Percentiles rank a stretch among this genome's conserved stretches.
These are phyloP conservation scores for Xiphophorus couchianus DNA, from an alignment of 2,113 vertebrate species.

Conservation along the genomic window DNA sequence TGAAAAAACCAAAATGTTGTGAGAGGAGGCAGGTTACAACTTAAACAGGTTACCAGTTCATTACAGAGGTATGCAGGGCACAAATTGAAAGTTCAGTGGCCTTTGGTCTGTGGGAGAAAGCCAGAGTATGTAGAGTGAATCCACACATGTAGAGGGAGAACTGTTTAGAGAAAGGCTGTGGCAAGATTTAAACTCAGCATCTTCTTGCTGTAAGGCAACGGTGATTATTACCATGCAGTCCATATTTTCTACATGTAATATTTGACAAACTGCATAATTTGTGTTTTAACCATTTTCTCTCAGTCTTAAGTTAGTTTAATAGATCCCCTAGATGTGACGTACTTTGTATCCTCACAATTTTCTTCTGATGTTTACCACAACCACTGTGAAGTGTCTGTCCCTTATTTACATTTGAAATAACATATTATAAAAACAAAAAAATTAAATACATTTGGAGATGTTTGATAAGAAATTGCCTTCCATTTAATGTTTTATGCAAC, in stretches of 20 bases:
- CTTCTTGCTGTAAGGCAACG: no score
- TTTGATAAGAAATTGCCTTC: not conserved
- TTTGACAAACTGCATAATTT: not conserved
- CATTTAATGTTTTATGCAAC: not conserved
- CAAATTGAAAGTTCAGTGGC: no score
- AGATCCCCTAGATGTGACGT: not conserved
- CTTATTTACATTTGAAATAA: not conserved
- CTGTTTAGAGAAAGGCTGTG: no score
- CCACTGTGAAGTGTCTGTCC: not conserved
- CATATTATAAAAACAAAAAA: not conserved
- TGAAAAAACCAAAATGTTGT: no score
- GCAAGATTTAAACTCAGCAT: no score
- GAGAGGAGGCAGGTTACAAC: no score
- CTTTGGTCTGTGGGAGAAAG: no score
- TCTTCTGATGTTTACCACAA: not conserved
- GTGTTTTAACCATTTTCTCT: not conserved
- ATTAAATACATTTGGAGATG: not conserved
- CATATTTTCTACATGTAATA: not conserved
- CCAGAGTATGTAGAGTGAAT: no score
- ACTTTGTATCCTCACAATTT: not conserved
- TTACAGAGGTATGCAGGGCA: no score
- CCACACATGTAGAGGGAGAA: no score
- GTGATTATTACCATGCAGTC: no score
- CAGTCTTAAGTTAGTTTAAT: not conserved
- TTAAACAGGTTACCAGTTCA: no score